Conservation (phyloP, 2,888 invertebrate genomes). For the Ligdia adustata region DNA sequence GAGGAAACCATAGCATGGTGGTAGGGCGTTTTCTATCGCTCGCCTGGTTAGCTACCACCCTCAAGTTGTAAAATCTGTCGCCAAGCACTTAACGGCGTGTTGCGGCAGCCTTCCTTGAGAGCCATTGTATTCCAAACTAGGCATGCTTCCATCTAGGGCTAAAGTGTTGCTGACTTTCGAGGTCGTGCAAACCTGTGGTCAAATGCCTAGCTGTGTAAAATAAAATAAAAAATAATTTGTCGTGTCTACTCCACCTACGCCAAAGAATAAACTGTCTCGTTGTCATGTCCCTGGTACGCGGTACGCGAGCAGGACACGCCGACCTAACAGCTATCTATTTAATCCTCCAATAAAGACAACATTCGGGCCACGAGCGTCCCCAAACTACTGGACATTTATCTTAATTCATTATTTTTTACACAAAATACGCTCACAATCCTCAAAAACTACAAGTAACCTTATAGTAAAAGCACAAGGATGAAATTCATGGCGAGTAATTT, state of each 20-base stretch:
- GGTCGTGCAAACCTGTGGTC: no score
- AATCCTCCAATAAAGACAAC: constrained; percentile 28
- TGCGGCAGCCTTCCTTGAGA: neutral
- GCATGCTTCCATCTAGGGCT: no score
- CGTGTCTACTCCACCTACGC: constrained; percentile 6
- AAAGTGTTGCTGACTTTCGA: no score
- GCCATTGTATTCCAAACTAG: neutral
- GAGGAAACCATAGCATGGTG: no score
- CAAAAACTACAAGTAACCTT: constrained; percentile 1
- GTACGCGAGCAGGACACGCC: no score
- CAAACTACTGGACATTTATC: constrained; percentile 24
- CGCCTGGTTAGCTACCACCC: no score
- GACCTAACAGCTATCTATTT: constrained; percentile 22
- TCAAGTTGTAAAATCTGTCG: no score
- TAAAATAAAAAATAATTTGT: no score
- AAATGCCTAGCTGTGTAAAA: neutral
- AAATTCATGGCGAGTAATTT: neutral
- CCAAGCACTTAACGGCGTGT: neutral
- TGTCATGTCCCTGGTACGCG: constrained; percentile 3
- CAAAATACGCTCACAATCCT: neutral
- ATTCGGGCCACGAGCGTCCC: constrained; percentile 18
- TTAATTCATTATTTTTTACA: constrained; percentile 23
- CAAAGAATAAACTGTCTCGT: constrained; percentile 2
- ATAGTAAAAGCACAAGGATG: neutral
- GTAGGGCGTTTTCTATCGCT: no score